These are phyloP conservation scores for Enhydra lutris DNA, from an alignment of 2,113 vertebrate genomes.

Conservation along the genomic window DNA sequence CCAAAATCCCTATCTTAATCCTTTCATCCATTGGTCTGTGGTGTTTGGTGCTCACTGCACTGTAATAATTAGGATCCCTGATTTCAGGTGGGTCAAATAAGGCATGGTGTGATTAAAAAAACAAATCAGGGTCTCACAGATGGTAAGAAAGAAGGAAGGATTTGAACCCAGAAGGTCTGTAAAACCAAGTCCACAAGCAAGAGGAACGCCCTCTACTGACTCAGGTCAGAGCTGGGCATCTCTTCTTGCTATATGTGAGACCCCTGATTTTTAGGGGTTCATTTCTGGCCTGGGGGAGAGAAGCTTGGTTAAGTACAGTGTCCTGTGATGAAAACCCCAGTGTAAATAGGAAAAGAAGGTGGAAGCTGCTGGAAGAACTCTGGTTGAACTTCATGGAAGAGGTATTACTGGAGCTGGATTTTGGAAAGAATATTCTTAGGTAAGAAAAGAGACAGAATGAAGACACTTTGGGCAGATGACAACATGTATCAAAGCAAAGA, in stretches of 20 bases:
- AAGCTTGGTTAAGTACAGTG: not conserved
- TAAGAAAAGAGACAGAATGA: not conserved
- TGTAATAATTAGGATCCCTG: not conserved
- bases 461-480: not conserved
- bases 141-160: not conserved
- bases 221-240: not conserved
- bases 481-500: not conserved
- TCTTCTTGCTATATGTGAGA: fast-evolving
- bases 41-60: not conserved
- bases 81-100: not conserved
- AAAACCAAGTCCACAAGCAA: not conserved
- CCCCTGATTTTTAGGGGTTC: not conserved
- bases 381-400: not conserved
- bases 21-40: not conserved
- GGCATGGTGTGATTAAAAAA: not conserved
- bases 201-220: not conserved
- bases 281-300: not conserved
- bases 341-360: not conserved
- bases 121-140: not conserved
- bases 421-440: not conserved
- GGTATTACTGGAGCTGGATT: not conserved
- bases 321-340: not conserved
- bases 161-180: not conserved
- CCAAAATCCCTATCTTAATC: not conserved
- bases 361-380: not conserved